Base-by-base conservation (phyloP, 2,888 invertebrate genomes). In the Acleris literana region DNA sequence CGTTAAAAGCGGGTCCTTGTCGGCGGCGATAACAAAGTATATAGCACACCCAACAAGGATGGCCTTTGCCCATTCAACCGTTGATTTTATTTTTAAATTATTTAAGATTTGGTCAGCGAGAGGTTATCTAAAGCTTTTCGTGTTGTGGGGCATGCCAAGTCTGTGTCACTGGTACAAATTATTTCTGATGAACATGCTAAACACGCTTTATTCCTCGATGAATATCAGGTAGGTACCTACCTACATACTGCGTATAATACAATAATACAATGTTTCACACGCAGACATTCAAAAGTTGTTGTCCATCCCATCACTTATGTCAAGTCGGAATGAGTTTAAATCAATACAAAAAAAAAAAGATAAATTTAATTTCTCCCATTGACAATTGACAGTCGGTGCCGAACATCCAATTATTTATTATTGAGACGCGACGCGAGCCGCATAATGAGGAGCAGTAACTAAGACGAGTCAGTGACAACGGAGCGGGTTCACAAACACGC, bases 1-100 rank as follows among this genome's bases (percentile, higher is more conserved):
- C 75, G 84, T 87, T 87, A 86, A 87, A 88, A 90, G 84, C 85
- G 83, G 87, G 79, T 81, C 84, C 86, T 86, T 85, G 84, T 84
- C 81, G 82, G 70, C 71, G 76, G 74, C 76, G 74, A 77, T 77
- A 76, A 77, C 75, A 77, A 77, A 81, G 76, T 75, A 73, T 68
- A 74, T 74, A 16, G 17, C 57, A 55, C 43, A 29, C 56, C 52
- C 53, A 33, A 33, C 17, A 22, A 20, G 49, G 46, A 6, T 20
- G 55, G 20, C 17, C 17, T 16, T 20, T 17, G 46, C 57, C 17
- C 17, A 57, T 57, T 57, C 46, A 48, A 25, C 52, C 29, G 4
- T 22, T 22, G 11, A 33, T 39, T 13, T 39, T 3, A 39, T 39
- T 13, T 39, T 39, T 13, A 13, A 39, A 39, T 13, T 39, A 39